phyloP scores from a whole-genome alignment of 2,797 vertebrate species.

The Alca torda region DNA sequence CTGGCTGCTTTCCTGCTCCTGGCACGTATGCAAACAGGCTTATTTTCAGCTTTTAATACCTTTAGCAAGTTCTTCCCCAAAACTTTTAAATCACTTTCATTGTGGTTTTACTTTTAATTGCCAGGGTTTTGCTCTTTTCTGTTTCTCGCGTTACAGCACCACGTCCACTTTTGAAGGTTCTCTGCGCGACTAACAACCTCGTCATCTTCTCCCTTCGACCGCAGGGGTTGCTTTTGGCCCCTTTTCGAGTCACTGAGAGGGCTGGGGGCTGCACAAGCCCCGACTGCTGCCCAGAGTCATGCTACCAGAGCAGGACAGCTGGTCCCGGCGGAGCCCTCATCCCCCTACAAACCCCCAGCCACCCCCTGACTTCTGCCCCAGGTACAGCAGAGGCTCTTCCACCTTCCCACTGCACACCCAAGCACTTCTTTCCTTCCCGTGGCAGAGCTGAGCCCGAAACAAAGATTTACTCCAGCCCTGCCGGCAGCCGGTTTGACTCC shows the following conservation, averaged over 20 bases:
- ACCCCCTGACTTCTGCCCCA: background rate
- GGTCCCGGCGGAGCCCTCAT: background rate
- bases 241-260: background rate
- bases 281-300: background rate
- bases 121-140: background rate
- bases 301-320: background rate
- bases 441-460: slow-evolving; percentile 30
- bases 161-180: background rate
- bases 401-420: background rate
- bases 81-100: background rate
- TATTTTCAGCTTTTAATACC: background rate
- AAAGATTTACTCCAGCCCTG: slow-evolving; percentile 41
- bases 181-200: background rate
- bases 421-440: slow-evolving; percentile 5
- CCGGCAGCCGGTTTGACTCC: slow-evolving; percentile 45
- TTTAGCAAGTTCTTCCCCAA: background rate
- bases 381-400: background rate
- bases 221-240: background rate
- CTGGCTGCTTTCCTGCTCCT: background rate
- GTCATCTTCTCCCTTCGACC: background rate
- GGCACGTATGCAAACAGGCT: background rate
- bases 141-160: background rate
- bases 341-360: background rate
- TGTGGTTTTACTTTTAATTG: background rate
- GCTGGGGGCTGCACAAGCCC: background rate